Conservation (phyloP, 2,888 invertebrate species). For the Gibbula magus region DNA sequence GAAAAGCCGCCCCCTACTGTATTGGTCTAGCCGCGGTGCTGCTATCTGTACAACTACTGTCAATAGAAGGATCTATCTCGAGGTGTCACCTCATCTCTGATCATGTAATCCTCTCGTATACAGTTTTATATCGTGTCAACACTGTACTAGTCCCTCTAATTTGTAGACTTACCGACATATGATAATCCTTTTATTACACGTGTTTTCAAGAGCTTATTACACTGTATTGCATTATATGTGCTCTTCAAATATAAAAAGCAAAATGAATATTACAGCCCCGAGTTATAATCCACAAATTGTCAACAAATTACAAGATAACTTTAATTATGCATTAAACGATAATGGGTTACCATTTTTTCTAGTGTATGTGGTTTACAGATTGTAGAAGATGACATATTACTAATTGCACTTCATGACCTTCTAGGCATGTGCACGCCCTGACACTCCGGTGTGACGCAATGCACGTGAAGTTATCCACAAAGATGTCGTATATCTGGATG, state of each 20-base stretch:
- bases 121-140: conserved; percentile 17
- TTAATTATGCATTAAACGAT: no score
- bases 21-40: background rate
- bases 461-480: background rate
- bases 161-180: background rate
- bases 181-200: background rate
- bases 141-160: background rate
- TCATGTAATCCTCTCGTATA: background rate
- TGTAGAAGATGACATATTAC: no score
- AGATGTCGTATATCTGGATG: no score
- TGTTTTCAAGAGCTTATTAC: background rate
- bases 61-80: background rate
- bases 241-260: no score
- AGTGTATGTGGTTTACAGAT: no score
- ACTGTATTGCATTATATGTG: no score
- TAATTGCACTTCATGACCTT: background rate
- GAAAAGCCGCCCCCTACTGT: background rate
- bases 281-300: no score
- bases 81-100: background rate
- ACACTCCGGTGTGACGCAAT: conserved; percentile 2
- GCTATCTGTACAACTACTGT: background rate
- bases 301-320: no score
- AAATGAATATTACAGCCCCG: no score
- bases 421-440: background rate
- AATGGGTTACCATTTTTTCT: no score